A percentile compares a stretch with the other conserved stretches of the same genome.
Evolutionary conservation across 2,888 invertebrate genomes (phyloP).

Genomic region (Drosophila merina): DNA sequence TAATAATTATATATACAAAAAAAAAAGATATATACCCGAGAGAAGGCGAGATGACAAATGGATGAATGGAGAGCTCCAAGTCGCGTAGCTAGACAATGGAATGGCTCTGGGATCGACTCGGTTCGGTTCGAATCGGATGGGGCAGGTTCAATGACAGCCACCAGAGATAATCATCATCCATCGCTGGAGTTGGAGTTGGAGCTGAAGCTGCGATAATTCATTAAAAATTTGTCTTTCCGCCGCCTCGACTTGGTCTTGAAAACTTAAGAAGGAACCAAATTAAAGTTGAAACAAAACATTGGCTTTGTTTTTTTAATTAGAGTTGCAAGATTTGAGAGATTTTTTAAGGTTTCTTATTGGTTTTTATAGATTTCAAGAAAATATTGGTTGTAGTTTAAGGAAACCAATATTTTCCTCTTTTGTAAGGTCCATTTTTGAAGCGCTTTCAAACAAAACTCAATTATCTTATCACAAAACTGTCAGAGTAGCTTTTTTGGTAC

Average conservation of each 20-base stretch:
- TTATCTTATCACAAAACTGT: no score
- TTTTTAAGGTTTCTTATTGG: background rate
- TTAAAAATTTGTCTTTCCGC: conserved; percentile 37
- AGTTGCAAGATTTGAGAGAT: background rate
- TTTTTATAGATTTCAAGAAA: no score
- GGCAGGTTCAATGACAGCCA: conserved; percentile 59
- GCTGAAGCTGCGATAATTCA: conserved; percentile 35
- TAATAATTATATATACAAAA: background rate
- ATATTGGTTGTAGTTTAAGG: no score
- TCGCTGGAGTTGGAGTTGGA: conserved; percentile 7
- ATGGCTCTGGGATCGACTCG: background rate
- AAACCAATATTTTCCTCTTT: no score
- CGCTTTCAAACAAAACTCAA: no score
- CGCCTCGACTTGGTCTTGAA: conserved; percentile 8
- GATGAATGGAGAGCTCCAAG: conserved; percentile 17
- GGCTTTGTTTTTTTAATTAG: background rate
- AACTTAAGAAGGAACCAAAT: background rate
- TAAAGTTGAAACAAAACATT: background rate
- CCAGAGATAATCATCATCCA: conserved; percentile 34
- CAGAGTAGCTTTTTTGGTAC: no score
- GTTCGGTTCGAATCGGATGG: background rate
- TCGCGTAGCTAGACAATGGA: background rate
- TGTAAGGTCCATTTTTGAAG: no score
- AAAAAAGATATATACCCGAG: background rate
- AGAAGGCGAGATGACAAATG: conserved; percentile 60